Evolutionary conservation across 2,797 vertebrate species (phyloP), one percentile per base, ranked within the genome.

Genomic region (Trematocara caparti): DNA sequence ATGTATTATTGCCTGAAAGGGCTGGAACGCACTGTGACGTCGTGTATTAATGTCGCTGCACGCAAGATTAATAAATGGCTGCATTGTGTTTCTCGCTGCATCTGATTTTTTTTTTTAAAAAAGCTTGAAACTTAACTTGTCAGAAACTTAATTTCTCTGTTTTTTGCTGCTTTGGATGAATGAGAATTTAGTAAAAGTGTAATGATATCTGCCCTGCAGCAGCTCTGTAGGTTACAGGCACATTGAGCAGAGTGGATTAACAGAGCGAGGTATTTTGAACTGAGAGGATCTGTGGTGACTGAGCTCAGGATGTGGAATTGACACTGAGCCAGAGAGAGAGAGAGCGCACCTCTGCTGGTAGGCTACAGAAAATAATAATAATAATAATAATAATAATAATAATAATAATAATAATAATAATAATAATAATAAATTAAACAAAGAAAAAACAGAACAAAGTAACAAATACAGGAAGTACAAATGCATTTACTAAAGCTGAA

Each of bases 211-310:
- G 24, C 17, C 32, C 36, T 5, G 36, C 38, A 27, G 55, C 19
- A 34, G 66, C 13, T 51, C n/a, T 64, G 11, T 15, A 6, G 6
- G 57, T 59, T 34, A 38, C 27, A 40, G 38, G 50, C 12, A 32
- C 74, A 75, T 24, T 75, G 34, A 62, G 36, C 76, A 45, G 38
- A 87, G 57, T 80, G 83, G 82, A 89, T 90, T 83, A 89, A 78
- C 62, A 69, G 82, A 87, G 83, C 73, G 64, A 49, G 80, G 78
- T 73, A 87, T 87, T 89, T 87, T 87, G 80, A 89, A 82, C 34
- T 49, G 48, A 24, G 21, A 78, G 48, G 34, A 59, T 8, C 34
- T 30, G 10, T 38, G 66, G 8, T n/a, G 19, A 71, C 9, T 38
- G 48, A 71, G 30, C 27, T 64, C 15, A 64, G 32, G 13, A 13